Base-by-base conservation (phyloP, 2,797 vertebrate species). In the Lacerta agilis region DNA sequence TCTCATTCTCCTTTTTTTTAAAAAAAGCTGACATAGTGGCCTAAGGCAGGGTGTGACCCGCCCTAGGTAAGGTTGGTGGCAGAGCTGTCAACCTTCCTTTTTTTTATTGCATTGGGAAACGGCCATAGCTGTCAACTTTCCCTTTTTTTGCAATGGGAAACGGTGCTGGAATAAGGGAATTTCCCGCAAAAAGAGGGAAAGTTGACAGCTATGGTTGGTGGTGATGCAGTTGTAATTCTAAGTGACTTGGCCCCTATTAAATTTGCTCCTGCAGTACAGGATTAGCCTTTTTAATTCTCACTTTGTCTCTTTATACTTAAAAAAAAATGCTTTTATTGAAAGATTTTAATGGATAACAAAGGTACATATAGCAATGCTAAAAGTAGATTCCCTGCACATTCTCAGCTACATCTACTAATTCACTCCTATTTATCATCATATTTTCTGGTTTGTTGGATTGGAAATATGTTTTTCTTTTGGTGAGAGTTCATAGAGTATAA, bases 401-500 rank as follows among this genome's bases (percentile, higher is more conserved):
- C 80, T 58, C 86, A 75, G 89, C 0, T 77, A 89, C 0, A 9
- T 43, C 7, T 29, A 25, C 25, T 86, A 18, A 82, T 77, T 81
- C 87, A 87, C 0, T 73, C 13, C 64, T 38, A 83, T 81, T 71
- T 85, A 72, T n/a, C 1, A 33, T 66, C 17, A 79, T 18, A 82
- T 83, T 33, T 38, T 15, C 6, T 11, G 2, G 10, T 89, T n/a
- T 88, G n/a, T 43, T 2, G 0, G 4, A 1, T 25, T 20, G 1
- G 45, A 81, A 84, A 75, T 11, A 88, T 55, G 55, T 55, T 55
- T 91, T 69, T 11, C 41, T 25, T 81, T 86, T n/a, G 25, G 55
- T 66, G 17, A 9, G 23, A 87, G 83, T 81, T 87, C 91, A 55
- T 89, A 87, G 23, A 1, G 13, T 83, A 82, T 81, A 86, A 91